Evolutionary conservation across 2,888 invertebrate species (phyloP).

Genomic region (Nomada fucata): DNA sequence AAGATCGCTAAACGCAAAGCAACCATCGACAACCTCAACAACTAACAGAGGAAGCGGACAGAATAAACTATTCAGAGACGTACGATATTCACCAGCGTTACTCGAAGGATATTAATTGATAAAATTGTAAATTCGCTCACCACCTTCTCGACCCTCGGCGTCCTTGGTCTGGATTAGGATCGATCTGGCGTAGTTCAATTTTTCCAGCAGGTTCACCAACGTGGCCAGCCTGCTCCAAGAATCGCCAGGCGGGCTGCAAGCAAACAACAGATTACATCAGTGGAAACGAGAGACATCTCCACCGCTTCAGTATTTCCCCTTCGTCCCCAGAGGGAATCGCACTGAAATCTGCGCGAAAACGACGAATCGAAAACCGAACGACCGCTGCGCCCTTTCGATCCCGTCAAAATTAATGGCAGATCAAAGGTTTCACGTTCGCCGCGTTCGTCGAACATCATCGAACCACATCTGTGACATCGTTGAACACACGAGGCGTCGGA

Average conservation of each 20-base stretch:
- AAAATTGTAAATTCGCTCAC: slow-evolving; percentile 69
- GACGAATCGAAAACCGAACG: background rate
- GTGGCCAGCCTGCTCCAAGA: slow-evolving; percentile 92
- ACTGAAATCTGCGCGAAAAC: background rate
- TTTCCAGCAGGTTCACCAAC: slow-evolving; percentile 91
- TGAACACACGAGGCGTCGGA: slow-evolving; percentile 48
- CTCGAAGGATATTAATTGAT: background rate
- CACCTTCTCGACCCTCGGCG: slow-evolving; percentile 75
- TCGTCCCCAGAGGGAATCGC: too few species aligned
- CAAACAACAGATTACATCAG: slow-evolving; percentile 17
- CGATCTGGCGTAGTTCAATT: slow-evolving; percentile 86
- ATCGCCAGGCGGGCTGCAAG: slow-evolving; percentile 88
- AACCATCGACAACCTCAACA: too few species aligned
- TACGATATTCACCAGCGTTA: background rate
- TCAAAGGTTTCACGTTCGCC: slow-evolving; percentile 42
- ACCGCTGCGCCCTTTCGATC: background rate
- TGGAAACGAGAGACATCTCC: background rate
- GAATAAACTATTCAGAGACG: background rate
- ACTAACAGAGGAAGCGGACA: background rate
- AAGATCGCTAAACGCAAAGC: too few species aligned
- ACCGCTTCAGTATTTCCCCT: too few species aligned
- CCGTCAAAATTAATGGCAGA: slow-evolving; percentile 43
- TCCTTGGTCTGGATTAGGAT: slow-evolving; percentile 85
- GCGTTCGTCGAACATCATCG: slow-evolving; percentile 38
- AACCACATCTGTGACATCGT: slow-evolving; percentile 48